Evolutionary conservation across 2,113 vertebrate species (phyloP).

Genomic region (Triplophysa dalaica): DNA sequence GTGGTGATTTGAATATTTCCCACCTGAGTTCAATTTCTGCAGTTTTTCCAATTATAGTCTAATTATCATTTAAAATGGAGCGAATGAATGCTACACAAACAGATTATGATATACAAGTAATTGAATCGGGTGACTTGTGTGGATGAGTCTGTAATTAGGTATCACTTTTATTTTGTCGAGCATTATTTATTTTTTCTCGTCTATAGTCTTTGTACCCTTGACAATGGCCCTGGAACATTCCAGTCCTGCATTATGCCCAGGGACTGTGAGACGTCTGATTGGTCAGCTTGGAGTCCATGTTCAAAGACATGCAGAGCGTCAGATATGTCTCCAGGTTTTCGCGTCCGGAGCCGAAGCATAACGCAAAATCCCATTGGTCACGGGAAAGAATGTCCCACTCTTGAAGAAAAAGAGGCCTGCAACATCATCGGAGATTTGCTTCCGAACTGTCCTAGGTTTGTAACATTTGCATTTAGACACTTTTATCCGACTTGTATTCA

Average conservation of each 20-base stretch:
- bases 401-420: constrained; percentile 89
- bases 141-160: constrained; percentile 60
- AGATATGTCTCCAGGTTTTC: constrained; percentile 78
- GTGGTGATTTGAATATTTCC: constrained; percentile 65
- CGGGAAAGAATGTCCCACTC: constrained; percentile 78
- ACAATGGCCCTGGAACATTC: constrained; percentile 76
- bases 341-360: constrained; percentile 78
- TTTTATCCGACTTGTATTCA: too few species aligned
- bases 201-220: constrained; percentile 82
- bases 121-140: constrained; percentile 61
- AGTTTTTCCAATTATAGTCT: constrained; percentile 63
- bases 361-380: constrained; percentile 73
- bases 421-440: constrained; percentile 75
- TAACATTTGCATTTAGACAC: too few species aligned
- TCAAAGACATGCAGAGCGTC: constrained; percentile 80
- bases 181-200: constrained; percentile 29
- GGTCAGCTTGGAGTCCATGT: constrained; percentile 90
- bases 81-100: constrained; percentile 57
- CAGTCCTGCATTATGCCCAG: constrained; percentile 83
- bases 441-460: constrained; percentile 83
- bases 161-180: constrained; percentile 48
- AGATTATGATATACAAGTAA: constrained; percentile 62
- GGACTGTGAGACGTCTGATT: constrained; percentile 83
- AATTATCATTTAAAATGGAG: constrained; percentile 67
- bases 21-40: constrained; percentile 66